Evolutionary conservation across 2,797 vertebrate genomes (phyloP).

Genomic region (Austrolebias charrua): DNA sequence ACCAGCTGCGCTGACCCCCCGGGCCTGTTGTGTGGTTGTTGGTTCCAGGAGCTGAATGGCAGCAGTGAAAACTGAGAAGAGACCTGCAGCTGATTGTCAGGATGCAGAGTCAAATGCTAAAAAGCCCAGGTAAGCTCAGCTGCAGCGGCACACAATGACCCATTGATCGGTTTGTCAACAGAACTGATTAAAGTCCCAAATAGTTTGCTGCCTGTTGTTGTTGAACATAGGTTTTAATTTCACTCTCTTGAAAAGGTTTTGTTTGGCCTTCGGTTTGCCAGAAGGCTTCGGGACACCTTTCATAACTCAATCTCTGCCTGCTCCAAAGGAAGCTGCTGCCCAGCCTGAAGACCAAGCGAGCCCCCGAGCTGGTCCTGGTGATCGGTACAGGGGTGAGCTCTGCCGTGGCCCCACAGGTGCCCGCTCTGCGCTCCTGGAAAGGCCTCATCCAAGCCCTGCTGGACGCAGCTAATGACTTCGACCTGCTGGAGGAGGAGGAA

Average conservation of each 20-base stretch:
- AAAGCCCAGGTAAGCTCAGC: constrained; percentile 87
- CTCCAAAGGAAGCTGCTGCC: constrained; percentile 90
- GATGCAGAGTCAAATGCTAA: constrained; percentile 89
- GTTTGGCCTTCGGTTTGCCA: no score
- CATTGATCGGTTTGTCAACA: neutral
- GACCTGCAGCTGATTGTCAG: constrained; percentile 77
- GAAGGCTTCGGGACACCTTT: no score
- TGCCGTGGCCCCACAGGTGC: constrained; percentile 93
- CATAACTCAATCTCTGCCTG: constrained; percentile 43
- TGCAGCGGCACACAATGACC: neutral
- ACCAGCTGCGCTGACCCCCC: no score
- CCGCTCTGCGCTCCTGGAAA: constrained; percentile 95
- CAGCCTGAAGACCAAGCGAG: constrained; percentile 94
- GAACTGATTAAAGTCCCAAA: constrained; percentile 2
- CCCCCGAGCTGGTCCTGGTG: constrained; percentile 91
- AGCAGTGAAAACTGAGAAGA: constrained; percentile 81
- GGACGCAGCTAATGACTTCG: constrained; percentile 94
- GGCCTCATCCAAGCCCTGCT: constrained; percentile 93
- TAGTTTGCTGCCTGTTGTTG: neutral
- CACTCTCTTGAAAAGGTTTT: constrained; percentile 9
- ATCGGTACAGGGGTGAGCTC: constrained; percentile 96
- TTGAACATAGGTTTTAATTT: constrained; percentile 30
- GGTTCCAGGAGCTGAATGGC: constrained; percentile 77
- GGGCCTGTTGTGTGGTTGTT: constrained; percentile 10
- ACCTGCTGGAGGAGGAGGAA: constrained; percentile 94